Percentiles rank a stretch among this genome's conserved stretches.
Conservation (phyloP, 2,113 vertebrate genomes). For the Bubalus kerabau region DNA sequence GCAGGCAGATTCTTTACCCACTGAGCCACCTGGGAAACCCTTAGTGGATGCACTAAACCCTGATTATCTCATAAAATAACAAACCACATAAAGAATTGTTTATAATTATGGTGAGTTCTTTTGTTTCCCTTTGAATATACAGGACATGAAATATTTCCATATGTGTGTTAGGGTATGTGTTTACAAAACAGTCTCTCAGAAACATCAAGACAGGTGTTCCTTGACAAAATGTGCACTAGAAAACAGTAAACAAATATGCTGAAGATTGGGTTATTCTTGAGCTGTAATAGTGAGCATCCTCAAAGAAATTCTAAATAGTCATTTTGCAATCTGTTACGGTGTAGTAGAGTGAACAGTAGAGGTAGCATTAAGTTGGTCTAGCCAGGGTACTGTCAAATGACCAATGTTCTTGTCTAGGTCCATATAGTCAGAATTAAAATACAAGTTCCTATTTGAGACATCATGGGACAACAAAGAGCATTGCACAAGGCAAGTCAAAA, state of each 20-base stretch:
- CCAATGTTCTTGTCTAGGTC: background rate
- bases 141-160: background rate
- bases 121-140: background rate
- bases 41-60: background rate
- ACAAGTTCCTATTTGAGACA: background rate
- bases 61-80: background rate
- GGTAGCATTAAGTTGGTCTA: background rate
- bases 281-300: background rate
- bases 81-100: background rate
- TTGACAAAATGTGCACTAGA: background rate
- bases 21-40: background rate
- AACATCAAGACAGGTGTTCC: background rate
- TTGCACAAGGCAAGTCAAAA: background rate
- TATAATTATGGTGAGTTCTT: background rate
- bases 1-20: background rate
- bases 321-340: background rate
- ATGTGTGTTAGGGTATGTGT: background rate
- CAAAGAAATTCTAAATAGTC: background rate
- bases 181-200: background rate
- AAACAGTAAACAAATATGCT: background rate
- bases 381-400: background rate
- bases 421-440: background rate
- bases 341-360: accelerated
- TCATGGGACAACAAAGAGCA: background rate
- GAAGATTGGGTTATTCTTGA: background rate